Evolutionary conservation across 2,797 vertebrate genomes (phyloP), one percentile per base, ranked within the genome.

Genomic region (Amblyraja radiata): DNA sequence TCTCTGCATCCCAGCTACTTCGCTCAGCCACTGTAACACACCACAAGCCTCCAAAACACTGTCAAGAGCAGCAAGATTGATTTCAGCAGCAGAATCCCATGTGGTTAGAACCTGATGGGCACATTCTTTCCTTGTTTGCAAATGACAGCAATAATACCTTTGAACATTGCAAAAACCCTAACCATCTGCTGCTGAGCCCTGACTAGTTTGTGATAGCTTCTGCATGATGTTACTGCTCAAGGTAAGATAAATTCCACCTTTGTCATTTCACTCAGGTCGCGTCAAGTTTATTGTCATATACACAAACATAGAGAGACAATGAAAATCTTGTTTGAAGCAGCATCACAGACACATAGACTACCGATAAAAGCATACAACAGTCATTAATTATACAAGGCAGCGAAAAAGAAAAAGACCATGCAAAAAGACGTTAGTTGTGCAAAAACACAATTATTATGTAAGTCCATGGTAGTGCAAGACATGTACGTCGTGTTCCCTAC

Each of bases 121-220:
- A 68, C n/a, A 88, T 88, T 36, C 63, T 36, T 88, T 32, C 65
- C 68, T 58, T 92, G 71, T 91, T 91, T 91, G 39, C 68, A 91
- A 74, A 74, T 74, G 36, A 74, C 68, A 28, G 4, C 21, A 74
- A 68, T 46, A 90, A 90, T 90, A 71, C 65, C 81, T 71, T 39
- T 90, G 88, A 68, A 90, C 63, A 23, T 90, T 90, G 88, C 88
- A 90, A 71, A 54, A 8, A 71, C 65, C 23, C 25, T 58, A 58
- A 92, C 23, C 71, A 92, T 46, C 39, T 92, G 36, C 71, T 6
- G 76, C 90, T 18, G 23, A 28, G 10, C 54, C 10, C 23, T 74
- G 68, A 54, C 90, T 74, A 58, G 36, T 14, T 92, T 23, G 46
- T 39, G 25, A 74, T 54, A 92, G 68, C 46, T 92, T 91, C 71